These are phyloP conservation scores for Hozukius guyotensis DNA, from an alignment of 2,797 vertebrate genomes.

Conservation along the genomic window DNA sequence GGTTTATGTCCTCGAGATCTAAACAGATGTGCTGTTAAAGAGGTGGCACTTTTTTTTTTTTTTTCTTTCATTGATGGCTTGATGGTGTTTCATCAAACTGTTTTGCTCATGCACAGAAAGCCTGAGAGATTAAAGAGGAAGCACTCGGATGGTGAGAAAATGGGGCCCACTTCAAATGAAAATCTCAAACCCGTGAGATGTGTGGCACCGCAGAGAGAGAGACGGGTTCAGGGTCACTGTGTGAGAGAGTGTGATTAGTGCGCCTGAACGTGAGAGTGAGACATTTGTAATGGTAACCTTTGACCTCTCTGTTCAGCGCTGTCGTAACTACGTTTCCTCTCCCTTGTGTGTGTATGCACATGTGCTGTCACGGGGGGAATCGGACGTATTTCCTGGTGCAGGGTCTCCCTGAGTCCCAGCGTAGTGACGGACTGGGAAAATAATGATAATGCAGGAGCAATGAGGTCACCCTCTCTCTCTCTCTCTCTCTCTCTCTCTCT, in stretches of 20 bases:
- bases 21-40: constrained; percentile 32
- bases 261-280: constrained; percentile 67
- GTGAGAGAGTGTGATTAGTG: constrained; percentile 42
- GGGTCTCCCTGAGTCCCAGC: constrained; percentile 32
- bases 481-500: neutral
- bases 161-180: constrained; percentile 47
- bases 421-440: constrained; percentile 62
- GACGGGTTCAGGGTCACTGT: constrained; percentile 42
- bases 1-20: constrained; percentile 34
- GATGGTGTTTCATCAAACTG: constrained; percentile 7
- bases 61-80: constrained; percentile 3
- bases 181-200: constrained; percentile 39
- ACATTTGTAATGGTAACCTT: constrained; percentile 76
- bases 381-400: constrained; percentile 61
- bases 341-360: constrained; percentile 26
- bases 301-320: constrained; percentile 61
- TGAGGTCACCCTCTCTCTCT: constrained; percentile 58
- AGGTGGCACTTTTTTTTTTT: constrained; percentile 11
- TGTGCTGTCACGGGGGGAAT: constrained; percentile 45
- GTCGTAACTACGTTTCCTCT: constrained; percentile 66
- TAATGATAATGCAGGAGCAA: constrained; percentile 68
- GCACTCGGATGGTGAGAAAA: constrained; percentile 54
- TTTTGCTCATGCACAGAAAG: constrained; percentile 14
- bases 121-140: constrained; percentile 47
- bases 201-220: constrained; percentile 9